A percentile compares a stretch with the other conserved stretches of the same genome.
Conservation (phyloP, 2,888 invertebrate genomes). For the Rhamnusium bicolor region DNA sequence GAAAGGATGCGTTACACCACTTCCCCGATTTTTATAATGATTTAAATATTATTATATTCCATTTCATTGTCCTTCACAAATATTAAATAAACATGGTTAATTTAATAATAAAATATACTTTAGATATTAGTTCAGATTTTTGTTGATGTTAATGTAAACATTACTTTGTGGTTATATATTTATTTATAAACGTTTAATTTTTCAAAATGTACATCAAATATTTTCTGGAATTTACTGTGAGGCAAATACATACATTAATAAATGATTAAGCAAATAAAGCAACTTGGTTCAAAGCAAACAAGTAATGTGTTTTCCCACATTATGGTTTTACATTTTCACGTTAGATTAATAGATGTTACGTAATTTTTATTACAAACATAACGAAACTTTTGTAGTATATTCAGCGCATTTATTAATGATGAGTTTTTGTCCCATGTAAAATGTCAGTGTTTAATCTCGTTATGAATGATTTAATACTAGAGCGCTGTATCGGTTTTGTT, state of each 20-base stretch:
- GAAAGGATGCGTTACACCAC: no score
- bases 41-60: no score
- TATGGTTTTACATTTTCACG: neutral
- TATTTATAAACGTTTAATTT: neutral
- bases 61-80: no score
- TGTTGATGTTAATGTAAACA: no score
- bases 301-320: neutral
- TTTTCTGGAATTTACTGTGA: neutral
- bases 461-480: neutral
- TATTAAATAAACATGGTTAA: no score
- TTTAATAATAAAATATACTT: no score
- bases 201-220: neutral
- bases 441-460: neutral
- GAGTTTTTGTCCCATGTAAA: neutral
- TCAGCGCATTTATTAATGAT: neutral
- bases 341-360: neutral
- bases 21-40: no score
- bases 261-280: neutral
- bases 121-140: no score
- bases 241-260: neutral
- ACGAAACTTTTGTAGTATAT: neutral
- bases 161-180: neutral
- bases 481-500: neutral
- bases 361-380: neutral
- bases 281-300: neutral